phyloP scores from a whole-genome alignment of 2,888 invertebrate genomes.

The Pristionchus fissidentatus region DNA sequence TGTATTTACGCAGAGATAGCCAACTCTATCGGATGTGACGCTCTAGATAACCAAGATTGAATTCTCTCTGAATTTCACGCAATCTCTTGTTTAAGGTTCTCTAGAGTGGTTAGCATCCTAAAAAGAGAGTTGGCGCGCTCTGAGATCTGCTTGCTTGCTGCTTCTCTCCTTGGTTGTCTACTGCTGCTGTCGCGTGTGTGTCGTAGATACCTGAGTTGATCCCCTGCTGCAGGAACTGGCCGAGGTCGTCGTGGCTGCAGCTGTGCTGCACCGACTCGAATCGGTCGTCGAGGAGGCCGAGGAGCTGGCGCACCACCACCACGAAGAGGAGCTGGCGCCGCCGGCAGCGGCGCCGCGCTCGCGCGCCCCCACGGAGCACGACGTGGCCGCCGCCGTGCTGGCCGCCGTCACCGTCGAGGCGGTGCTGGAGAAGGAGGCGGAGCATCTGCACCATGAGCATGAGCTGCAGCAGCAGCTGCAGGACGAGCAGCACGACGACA shows the following conservation, averaged over 20 bases:
- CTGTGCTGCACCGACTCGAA: slow-evolving; percentile 26
- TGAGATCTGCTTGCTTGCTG: no score
- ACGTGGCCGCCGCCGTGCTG: slow-evolving; percentile 18
- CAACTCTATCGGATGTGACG: no score
- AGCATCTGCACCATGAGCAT: not conserved
- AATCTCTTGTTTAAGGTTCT: not conserved
- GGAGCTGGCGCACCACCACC: not conserved
- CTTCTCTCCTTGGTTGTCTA: not conserved
- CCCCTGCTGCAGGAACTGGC: slow-evolving; percentile 17
- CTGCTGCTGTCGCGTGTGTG: not conserved
- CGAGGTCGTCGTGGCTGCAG: slow-evolving; percentile 43
- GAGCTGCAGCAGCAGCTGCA: not conserved
- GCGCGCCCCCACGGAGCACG: slow-evolving; percentile 20
- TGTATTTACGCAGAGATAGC: no score
- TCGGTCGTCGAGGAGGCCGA: slow-evolving; percentile 44
- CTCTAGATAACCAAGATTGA: no score
- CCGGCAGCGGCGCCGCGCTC: not conserved
- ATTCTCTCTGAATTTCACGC: not conserved
- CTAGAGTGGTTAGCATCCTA: no score
- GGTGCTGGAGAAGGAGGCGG: slow-evolving; percentile 17
- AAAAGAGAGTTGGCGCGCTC: no score
- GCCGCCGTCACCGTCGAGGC: slow-evolving; percentile 7
- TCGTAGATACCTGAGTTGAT: not conserved
- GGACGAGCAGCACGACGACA: slow-evolving; percentile 24
- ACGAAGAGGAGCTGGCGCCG: not conserved